These are phyloP conservation scores for Molorchus minor DNA, from an alignment of 2,888 invertebrate genomes.

Conservation along the genomic window DNA sequence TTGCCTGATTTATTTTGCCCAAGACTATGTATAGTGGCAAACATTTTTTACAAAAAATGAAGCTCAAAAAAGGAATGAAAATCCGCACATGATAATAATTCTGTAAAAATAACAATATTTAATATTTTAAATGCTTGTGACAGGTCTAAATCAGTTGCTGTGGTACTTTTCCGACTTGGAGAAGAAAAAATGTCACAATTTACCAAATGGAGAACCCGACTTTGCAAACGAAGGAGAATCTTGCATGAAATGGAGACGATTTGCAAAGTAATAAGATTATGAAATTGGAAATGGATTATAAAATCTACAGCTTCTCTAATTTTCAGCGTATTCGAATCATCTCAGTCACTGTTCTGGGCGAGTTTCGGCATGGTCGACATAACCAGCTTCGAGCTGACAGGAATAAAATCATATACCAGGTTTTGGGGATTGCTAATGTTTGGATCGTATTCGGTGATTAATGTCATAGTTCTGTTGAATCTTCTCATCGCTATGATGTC, in stretches of 20 bases:
- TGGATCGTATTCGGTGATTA: conserved; percentile 94
- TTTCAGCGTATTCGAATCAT: conserved; percentile 88
- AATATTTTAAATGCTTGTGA: too few relatives aligned
- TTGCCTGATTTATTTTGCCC: too few relatives aligned
- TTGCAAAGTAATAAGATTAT: conserved; percentile 73
- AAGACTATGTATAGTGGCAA: too few relatives aligned
- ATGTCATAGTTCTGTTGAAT: conserved; percentile 92
- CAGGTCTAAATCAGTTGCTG: conserved; percentile 85
- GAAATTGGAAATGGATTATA: background rate
- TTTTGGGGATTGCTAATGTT: conserved; percentile 97
- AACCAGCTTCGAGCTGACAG: conserved; percentile 86
- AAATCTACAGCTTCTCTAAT: too few relatives aligned
- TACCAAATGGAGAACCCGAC: conserved; percentile 76
- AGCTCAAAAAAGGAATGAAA: too few relatives aligned
- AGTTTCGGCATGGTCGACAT: conserved; percentile 93
- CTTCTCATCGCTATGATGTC: conserved; percentile 99
- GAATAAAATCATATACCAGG: conserved; percentile 88
- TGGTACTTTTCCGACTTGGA: conserved; percentile 95
- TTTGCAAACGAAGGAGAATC: conserved; percentile 81
- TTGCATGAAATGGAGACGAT: conserved; percentile 87
- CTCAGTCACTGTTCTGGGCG: conserved; percentile 96
- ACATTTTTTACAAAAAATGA: too few relatives aligned
- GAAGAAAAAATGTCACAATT: conserved; percentile 78
- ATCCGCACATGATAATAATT: too few relatives aligned
- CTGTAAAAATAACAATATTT: too few relatives aligned